Conservation (phyloP, 2,113 vertebrate species). For the Labeo catla region DNA sequence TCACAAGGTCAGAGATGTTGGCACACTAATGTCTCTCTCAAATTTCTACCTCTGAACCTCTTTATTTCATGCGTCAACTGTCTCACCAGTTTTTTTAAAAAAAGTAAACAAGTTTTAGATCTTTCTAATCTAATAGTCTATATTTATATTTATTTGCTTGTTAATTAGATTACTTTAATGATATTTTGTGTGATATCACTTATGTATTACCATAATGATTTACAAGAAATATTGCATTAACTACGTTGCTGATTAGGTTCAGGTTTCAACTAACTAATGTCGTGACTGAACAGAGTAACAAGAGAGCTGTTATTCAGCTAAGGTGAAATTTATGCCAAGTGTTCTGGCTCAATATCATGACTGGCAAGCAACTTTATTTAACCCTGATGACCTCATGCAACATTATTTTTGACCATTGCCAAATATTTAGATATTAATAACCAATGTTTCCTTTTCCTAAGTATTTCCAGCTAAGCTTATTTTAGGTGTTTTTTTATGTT, state of each 20-base stretch:
- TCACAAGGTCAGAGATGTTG: not conserved
- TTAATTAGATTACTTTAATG: not conserved
- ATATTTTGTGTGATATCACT: not conserved
- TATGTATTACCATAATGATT: not conserved
- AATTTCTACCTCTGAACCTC: not conserved
- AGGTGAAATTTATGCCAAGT: not conserved
- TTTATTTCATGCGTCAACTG: not conserved
- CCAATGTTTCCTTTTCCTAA: not conserved
- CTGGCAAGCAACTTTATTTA: not conserved
- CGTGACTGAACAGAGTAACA: not conserved
- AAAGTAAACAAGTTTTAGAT: not conserved
- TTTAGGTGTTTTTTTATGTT: not conserved
- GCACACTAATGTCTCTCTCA: not conserved
- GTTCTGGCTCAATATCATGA: not conserved
- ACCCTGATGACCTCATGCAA: not conserved
- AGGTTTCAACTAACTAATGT: not conserved
- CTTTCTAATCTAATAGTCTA: too few relatives aligned
- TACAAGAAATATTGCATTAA: not conserved
- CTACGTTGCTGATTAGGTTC: not conserved
- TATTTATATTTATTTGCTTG: not conserved
- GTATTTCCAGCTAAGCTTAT: not conserved
- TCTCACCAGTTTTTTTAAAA: not conserved
- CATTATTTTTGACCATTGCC: not conserved
- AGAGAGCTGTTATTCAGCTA: not conserved
- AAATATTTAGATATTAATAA: not conserved